phyloP scores from a whole-genome alignment of 92 coral and sea anemone species.

The Phenganax marumi region DNA sequence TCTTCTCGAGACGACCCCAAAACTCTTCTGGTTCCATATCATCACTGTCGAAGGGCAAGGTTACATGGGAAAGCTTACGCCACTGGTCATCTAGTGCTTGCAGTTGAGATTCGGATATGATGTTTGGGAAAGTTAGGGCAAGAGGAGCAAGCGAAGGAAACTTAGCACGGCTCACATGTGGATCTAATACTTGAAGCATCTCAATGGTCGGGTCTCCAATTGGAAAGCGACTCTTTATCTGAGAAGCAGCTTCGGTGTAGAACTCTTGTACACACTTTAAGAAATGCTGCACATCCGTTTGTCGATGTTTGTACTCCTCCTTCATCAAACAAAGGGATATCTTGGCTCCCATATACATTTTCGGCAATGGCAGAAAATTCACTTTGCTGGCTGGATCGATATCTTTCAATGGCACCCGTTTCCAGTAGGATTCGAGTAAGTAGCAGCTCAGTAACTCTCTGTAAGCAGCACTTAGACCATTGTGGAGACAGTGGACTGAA shows the following conservation, averaged over 20 bases:
- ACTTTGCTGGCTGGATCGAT: slow-evolving; percentile 36
- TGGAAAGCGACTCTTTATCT: slow-evolving; percentile 22
- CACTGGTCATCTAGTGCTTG: slow-evolving; percentile 30
- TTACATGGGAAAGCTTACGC: slow-evolving; percentile 7
- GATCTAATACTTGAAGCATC: slow-evolving; percentile 35
- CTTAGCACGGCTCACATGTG: slow-evolving; percentile 13
- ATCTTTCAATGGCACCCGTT: slow-evolving; percentile 23
- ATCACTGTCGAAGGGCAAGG: slow-evolving; percentile 8
- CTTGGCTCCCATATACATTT: slow-evolving; percentile 33
- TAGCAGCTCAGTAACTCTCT: slow-evolving; percentile 23
- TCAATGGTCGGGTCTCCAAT: slow-evolving; percentile 31
- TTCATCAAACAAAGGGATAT: slow-evolving; percentile 6
- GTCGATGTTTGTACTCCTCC: slow-evolving; percentile 21
- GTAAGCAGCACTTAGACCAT: slow-evolving; percentile 17
- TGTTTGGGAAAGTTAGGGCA: slow-evolving; percentile 14
- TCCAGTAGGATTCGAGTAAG: slow-evolving; percentile 12
- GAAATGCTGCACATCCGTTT: slow-evolving; percentile 14
- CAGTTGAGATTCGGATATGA: slow-evolving; percentile 24
- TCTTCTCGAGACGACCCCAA: slow-evolving; percentile 19
- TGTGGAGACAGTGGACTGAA: slow-evolving; percentile 27
- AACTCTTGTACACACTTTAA: slow-evolving; percentile 27
- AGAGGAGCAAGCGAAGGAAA: slow-evolving; percentile 8
- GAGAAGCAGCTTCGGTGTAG: slow-evolving; percentile 37
- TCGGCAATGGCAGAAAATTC: slow-evolving; percentile 22
- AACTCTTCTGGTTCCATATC: slow-evolving; percentile 32